phyloP scores from a whole-genome alignment of 2,113 vertebrate species.

The Corythornis cristatus region DNA sequence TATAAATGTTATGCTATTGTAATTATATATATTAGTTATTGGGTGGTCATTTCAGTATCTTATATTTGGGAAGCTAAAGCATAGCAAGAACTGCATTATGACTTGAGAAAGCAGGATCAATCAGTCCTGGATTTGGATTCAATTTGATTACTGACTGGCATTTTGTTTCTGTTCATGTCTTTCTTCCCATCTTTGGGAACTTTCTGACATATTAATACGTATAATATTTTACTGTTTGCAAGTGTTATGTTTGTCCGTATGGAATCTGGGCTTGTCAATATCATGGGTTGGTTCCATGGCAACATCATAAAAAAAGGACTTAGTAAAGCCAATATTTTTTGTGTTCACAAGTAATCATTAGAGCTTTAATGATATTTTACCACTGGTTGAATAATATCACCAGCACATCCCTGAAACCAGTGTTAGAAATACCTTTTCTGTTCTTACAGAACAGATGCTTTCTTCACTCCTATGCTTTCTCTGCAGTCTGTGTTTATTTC shows the following conservation, averaged over 20 bases:
- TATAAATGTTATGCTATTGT: background rate
- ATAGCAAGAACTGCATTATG: background rate
- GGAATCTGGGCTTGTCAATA: background rate
- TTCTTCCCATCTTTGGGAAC: background rate
- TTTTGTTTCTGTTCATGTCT: background rate
- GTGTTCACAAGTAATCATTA: constrained; percentile 15
- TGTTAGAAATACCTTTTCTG: background rate
- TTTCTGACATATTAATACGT: background rate
- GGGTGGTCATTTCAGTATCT: background rate
- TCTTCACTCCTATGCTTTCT: background rate
- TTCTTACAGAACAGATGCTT: background rate
- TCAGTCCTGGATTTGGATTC: background rate
- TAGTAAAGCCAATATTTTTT: background rate
- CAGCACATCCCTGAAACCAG: background rate
- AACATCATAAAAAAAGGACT: background rate
- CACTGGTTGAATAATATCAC: background rate
- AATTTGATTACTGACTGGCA: background rate
- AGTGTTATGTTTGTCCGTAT: background rate
- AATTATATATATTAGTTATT: background rate
- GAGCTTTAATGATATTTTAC: background rate
- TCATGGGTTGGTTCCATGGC: background rate
- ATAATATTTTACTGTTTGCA: background rate
- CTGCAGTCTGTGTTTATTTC: background rate
- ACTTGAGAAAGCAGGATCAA: constrained; percentile 3
- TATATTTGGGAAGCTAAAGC: background rate